phyloP scores from a whole-genome alignment of 2,797 vertebrate species.

The Avahi laniger region DNA sequence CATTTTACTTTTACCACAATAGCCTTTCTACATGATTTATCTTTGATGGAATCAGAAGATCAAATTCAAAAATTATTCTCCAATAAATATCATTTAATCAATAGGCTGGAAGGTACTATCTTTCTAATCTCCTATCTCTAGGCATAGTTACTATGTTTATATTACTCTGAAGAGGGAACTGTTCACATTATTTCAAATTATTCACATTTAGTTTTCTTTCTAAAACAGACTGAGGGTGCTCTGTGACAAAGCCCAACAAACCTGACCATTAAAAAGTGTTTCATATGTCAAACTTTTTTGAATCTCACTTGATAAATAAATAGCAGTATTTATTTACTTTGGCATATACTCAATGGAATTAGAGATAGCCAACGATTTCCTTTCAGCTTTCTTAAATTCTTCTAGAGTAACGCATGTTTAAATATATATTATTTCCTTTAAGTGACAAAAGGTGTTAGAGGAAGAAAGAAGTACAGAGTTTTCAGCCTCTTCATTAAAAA shows the following conservation, averaged over 20 bases:
- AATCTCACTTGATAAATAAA: constrained; percentile 13
- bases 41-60: constrained; percentile 12
- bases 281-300: not conserved
- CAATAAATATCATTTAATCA: not conserved
- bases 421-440: constrained; percentile 26
- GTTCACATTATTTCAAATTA: constrained; percentile 34
- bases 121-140: not conserved
- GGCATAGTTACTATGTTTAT: not conserved
- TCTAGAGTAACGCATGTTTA: not conserved
- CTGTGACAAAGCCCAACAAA: not conserved
- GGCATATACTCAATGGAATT: not conserved
- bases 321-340: constrained; percentile 23
- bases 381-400: constrained; percentile 38
- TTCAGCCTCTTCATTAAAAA: not conserved
- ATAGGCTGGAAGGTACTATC: not conserved
- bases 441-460: not conserved
- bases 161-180: not conserved
- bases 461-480: not conserved
- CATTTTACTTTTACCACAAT: not conserved
- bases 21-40: not conserved
- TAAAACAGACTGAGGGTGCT: not conserved
- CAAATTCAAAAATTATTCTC: not conserved
- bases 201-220: not conserved
- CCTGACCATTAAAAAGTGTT: not conserved
- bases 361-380: not conserved